Evolutionary conservation across 2,113 vertebrate genomes (phyloP), one percentile per base, ranked within the genome.

Genomic region (Archilochus colubris): DNA sequence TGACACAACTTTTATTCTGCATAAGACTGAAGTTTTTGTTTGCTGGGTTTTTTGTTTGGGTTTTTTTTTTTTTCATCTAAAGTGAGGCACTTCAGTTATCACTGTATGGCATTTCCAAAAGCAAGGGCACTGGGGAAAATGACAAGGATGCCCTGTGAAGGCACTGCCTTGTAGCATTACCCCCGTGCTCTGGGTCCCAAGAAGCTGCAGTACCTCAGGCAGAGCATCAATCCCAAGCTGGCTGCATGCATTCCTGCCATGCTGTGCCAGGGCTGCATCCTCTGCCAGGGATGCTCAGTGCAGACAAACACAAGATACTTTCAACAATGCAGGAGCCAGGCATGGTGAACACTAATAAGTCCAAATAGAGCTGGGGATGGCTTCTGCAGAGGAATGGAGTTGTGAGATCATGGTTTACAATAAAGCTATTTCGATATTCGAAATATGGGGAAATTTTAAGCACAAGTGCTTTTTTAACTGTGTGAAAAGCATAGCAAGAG

Each of bases 361-460:
- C 15, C 87, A 81, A 70, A 78, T 8, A 66, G 62, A 80, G 66
- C 89, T 58, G 40, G 51, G 43, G 43, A 70, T 21, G 33, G 51
- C 85, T 75, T 46, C 72, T 0, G 48, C 33, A 77, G 36, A 88
- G 30, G 11, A 36, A 66, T 48, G 23, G 55, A 90, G 57, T 59
- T 1, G 4, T 36, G 31, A 91, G 40, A 84, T 36, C 61, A 62
- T 19, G n/a, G 53, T 33, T 74, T 64, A 55, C 31, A 75, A 59
- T 38, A 31, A 59, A 74, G 46, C 74, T 7, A 77, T 55, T 91
- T 74, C 86, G 93, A 36, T 76, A 90, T 21, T 86, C 66, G 54
- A 75, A 86, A 58, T 38, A 53, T 77, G 36, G 40, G 40, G 51
- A 89, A 87, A 84, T 36, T 72, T 82, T 44, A 88, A 94, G 57